Evolutionary conservation across 2,888 invertebrate genomes (phyloP), one percentile per base, ranked within the genome.

Genomic region (Leptinotarsa juncta): DNA sequence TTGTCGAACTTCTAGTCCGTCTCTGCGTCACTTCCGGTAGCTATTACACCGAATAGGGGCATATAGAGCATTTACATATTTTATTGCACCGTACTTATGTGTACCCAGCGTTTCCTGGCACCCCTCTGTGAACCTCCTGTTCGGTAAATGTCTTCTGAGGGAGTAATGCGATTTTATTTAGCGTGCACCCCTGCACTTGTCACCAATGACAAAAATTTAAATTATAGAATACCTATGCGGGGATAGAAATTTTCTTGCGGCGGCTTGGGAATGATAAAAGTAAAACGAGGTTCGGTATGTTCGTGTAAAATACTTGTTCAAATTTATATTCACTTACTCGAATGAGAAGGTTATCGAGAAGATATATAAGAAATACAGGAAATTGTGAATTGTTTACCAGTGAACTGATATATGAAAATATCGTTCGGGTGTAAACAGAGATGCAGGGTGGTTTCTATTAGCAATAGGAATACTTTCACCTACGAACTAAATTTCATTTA

Each of bases 31-130:
- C 32, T 51, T 20, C 78, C 82, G 82, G 81, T 82, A 82, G 81
- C 82, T 82, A 83, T 81, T 74, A 68, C 71, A 74, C 71, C 74
- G 71, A 70, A 80, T 83, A 83, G 82, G 83, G 82, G 83, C 82
- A 83, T 83, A 84, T 83, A 82, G 83, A 79, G 80, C 83, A 85
- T 85, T 85, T 85, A 83, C 85, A 84, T 85, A 84, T 84, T 85
- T 85, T 84, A 85, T 85, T 84, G 79, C 83, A 78, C 78, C 79
- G 80, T 79, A 81, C 81, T 81, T 81, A 81, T 81, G 80, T 81
- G 78, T 79, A 79, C 78, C 60, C 72, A 76, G 78, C 71, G 80
- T 81, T 81, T 79, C 80, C 80, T 77, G 79, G 16, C 62, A 62
- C 62, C 70, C 70, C 62, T 62, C 57, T 70, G 62, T 66, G 60